These are phyloP conservation scores for Steromphala cineraria DNA, from an alignment of 2,888 invertebrate genomes.

Conservation along the genomic window DNA sequence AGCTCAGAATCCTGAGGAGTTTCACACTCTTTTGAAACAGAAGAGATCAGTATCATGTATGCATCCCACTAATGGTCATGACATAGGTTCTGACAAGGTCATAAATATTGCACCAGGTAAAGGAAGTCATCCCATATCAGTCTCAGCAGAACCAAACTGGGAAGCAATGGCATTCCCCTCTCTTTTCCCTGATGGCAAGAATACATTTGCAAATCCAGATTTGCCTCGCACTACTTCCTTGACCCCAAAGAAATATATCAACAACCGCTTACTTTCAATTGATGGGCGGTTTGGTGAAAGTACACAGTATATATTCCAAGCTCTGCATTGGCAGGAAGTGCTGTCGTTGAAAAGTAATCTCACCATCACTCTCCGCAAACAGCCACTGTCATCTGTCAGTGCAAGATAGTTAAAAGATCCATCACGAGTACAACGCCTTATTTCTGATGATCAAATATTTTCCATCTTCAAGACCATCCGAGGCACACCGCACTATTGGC, in stretches of 20 bases:
- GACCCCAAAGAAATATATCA: slow-evolving; percentile 33
- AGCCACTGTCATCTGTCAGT: slow-evolving; percentile 21
- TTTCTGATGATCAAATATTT: slow-evolving; percentile 34
- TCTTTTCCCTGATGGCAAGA: slow-evolving; percentile 28
- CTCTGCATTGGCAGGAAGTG: slow-evolving; percentile 32
- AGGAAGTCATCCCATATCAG: slow-evolving; percentile 28
- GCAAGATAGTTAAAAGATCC: slow-evolving; percentile 31
- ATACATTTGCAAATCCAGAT: neutral
- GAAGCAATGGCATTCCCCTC: slow-evolving; percentile 30
- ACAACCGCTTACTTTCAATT: slow-evolving; percentile 11
- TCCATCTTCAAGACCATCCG: slow-evolving; percentile 36
- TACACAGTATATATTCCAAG: slow-evolving; percentile 32
- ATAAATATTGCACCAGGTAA: slow-evolving; percentile 31
- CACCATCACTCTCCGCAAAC: slow-evolving; percentile 28
- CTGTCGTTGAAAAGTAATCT: slow-evolving; percentile 23
- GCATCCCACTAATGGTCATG: slow-evolving; percentile 26
- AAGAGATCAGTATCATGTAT: slow-evolving; percentile 28
- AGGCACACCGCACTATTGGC: slow-evolving; percentile 36
- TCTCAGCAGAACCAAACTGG: slow-evolving; percentile 26
- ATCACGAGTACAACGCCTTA: slow-evolving; percentile 2
- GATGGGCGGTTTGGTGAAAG: slow-evolving; percentile 34
- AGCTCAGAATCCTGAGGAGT: slow-evolving; percentile 27
- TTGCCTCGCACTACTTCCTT: neutral
- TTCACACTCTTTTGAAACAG: slow-evolving; percentile 15
- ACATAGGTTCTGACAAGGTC: slow-evolving; percentile 21